These are phyloP conservation scores for Vanessa atalanta DNA, from an alignment of 1,140 invertebrate species.

Conservation along the genomic window DNA sequence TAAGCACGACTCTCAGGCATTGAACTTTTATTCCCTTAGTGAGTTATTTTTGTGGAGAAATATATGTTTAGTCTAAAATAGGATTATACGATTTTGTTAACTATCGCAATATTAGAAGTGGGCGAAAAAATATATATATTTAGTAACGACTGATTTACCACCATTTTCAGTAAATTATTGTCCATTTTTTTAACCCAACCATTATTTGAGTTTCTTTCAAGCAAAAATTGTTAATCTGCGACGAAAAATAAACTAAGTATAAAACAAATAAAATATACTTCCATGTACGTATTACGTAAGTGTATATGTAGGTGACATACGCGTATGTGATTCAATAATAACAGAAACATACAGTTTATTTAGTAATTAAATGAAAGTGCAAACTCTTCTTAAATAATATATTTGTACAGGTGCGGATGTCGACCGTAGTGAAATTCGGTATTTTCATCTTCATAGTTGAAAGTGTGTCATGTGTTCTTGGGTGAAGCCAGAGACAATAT, in stretches of 20 bases:
- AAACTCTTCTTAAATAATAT: slow-evolving; percentile 23
- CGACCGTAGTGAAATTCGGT: slow-evolving; percentile 54
- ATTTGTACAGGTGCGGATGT: slow-evolving; percentile 59
- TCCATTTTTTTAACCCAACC: neutral
- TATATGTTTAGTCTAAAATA: too few relatives aligned
- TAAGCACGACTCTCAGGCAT: slow-evolving; percentile 72
- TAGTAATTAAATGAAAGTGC: slow-evolving; percentile 9
- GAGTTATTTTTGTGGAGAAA: slow-evolving; percentile 5
- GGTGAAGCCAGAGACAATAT: slow-evolving; percentile 38
- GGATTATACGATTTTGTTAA: neutral
- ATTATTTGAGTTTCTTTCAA: neutral
- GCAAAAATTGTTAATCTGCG: neutral
- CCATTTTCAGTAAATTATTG: neutral
- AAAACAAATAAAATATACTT: neutral
- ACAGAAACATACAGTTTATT: neutral
- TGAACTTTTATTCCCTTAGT: slow-evolving; percentile 66
- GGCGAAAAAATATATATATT: neutral
- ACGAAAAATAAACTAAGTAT: neutral
- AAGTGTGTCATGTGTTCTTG: slow-evolving; percentile 52
- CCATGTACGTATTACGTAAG: too few relatives aligned
- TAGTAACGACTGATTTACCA: neutral
- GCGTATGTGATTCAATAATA: neutral
- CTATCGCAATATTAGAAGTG: neutral
- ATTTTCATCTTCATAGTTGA: slow-evolving; percentile 44
- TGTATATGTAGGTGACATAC: too few relatives aligned